Base-by-base conservation (phyloP, 2,888 invertebrate species). In the Polylopha cassiicola region DNA sequence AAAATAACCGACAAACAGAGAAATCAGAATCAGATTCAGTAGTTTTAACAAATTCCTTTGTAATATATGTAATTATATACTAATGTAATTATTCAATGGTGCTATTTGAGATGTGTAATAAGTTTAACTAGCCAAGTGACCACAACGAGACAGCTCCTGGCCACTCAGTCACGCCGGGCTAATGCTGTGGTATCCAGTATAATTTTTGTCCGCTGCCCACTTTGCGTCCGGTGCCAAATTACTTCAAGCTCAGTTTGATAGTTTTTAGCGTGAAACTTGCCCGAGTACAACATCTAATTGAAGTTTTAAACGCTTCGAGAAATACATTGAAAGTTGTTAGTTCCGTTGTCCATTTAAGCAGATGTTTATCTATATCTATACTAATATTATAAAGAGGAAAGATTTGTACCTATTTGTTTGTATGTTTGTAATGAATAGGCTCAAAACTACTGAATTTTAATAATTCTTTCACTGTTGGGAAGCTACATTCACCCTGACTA, bases 201-300 rank as follows among this genome's bases (percentile, higher is more conserved):
- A 39, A 41, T 39, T 30, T 34, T 30, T 41, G 34, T 29, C 15
- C 15, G 28, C 28, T 36, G 30, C 23, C 41, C 30, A 41, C 28
- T 39, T 36, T 36, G 41, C 29, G 30, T 30, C 16, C 34, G 7
- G 29, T 41, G 41, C 41, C 41, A 41, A 41, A 41, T 41, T 34
- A 30, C 41, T 30, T 36, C 24, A 41, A 36, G 34, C 41, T 14
- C 34, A 30, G 36, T 34, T 39, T 29, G 23, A 36, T 36, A 30
- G 34, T 41, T 41, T 41, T 36, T 36, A 41, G 36, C 24, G 23
- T 20, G 24, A 26, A 36, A 36, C 36, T 41, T 24, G 18, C 11
- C 6, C 41, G 20, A 30, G 36, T 39, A 36, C 30, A 36, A 34
- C 34, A 30, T 13, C 30, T 41, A 41, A 41, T 41, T 41, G 41